Evolutionary conservation across 2,797 vertebrate species (phyloP).

Genomic region (Acrocephalus scirpaceus): DNA sequence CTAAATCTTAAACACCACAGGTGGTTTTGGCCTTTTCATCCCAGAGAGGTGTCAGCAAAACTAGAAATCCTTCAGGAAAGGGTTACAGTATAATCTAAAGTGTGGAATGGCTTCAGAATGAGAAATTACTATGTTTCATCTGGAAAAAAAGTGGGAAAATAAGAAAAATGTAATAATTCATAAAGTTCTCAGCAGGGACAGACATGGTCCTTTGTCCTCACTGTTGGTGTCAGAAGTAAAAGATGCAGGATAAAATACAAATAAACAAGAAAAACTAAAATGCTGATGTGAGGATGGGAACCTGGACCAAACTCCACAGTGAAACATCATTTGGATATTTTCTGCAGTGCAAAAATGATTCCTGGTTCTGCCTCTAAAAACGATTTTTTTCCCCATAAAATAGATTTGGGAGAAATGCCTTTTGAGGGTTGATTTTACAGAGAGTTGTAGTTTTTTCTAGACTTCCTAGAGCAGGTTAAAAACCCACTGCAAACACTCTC

Average conservation of each 20-base stretch:
- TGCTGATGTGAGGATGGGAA: not conserved
- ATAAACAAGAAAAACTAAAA: not conserved
- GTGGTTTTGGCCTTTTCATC: not conserved
- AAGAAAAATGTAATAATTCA: not conserved
- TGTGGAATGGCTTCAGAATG: not conserved
- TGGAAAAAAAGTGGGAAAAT: rapidly evolving
- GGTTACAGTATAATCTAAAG: not conserved
- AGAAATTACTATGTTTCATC: not conserved
- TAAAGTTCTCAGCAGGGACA: not conserved
- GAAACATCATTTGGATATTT: not conserved
- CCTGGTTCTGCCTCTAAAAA: not conserved
- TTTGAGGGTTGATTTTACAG: not conserved
- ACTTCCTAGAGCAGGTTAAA: not conserved
- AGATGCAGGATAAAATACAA: not conserved
- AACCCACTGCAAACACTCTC: not conserved
- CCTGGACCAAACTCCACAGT: not conserved
- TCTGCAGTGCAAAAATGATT: not conserved
- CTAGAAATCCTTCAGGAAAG: not conserved
- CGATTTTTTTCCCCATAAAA: rapidly evolving
- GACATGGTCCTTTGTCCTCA: not conserved
- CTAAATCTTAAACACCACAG: not conserved
- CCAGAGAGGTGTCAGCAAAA: not conserved
- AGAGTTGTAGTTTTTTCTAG: not conserved
- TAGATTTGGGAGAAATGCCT: not conserved
- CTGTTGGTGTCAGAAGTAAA: not conserved